Conservation (phyloP, 2,113 vertebrate genomes). For the Gymnobelideus leadbeateri region DNA sequence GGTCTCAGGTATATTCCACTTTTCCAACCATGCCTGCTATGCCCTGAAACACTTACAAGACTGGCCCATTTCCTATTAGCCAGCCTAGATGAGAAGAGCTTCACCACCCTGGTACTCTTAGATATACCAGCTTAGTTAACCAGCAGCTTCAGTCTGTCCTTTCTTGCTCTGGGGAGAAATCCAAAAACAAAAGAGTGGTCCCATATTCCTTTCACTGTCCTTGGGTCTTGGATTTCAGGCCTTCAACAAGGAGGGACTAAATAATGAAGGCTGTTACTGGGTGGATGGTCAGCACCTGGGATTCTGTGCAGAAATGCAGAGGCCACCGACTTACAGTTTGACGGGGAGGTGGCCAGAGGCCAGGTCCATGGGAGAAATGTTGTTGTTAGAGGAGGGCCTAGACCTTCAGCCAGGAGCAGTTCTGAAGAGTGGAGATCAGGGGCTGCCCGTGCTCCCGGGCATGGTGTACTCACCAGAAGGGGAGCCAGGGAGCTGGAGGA, state of each 20-base stretch:
- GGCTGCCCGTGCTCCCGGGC: too few relatives aligned
- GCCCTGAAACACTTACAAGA: too few relatives aligned
- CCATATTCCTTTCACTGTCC: neutral
- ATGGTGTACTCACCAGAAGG: neutral
- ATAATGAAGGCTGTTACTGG: neutral
- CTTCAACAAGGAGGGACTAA: neutral
- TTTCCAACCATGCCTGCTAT: neutral
- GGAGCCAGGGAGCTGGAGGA: neutral
- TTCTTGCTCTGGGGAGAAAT: neutral
- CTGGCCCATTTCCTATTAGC: neutral
- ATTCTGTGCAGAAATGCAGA: neutral
- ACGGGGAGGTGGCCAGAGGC: neutral
- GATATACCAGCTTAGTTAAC: neutral
- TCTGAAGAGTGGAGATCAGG: neutral
- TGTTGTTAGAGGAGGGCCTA: neutral
- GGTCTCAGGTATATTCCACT: neutral
- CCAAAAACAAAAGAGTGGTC: neutral
- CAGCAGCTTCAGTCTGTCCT: neutral
- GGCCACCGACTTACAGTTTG: neutral
- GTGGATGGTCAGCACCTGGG: too few relatives aligned
- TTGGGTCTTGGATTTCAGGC: neutral
- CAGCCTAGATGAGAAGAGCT: neutral
- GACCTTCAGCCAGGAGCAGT: neutral
- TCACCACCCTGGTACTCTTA: neutral
- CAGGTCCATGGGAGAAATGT: neutral